Base-by-base conservation (phyloP, 2,797 vertebrate species). In the Hoplostethus atlanticus region DNA sequence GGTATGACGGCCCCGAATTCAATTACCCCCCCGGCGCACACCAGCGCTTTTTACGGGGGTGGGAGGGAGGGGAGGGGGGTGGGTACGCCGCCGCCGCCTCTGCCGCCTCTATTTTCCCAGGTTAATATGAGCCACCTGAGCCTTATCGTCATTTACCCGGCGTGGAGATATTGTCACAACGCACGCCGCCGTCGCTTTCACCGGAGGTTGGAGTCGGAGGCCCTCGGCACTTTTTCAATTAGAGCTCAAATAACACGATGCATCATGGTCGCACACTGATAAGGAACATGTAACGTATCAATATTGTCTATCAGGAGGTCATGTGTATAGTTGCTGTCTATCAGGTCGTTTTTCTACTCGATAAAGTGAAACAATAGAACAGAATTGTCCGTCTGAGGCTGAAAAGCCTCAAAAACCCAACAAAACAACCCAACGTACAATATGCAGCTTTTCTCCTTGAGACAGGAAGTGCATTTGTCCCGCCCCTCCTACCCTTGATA, bases 51-150 rank as follows among this genome's bases (percentile, higher is more conserved):
- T 21, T 21, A 21, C 21, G 21, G 21, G 21, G 21, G 21, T 21
- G 21, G 90, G 91, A 68, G 87, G 93, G 88, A 94, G 95, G 21
- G 21, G 21, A 1, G 21, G 21, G 21, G 21, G 21, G 21, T 1
- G 21, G 21, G 21, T 21, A 21, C 21, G 21, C 21, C 21, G 21
- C 21, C 21, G 21, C 21, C 21, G 21, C n/a, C n/a, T 95, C 93
- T 87, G 93, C 91, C 87, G 91, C 93, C 87, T 94, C 91, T 94
- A 95, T 97, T 95, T 96, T 96, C 95, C 90, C 96, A 97, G 96
- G 96, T 96, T 97, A 95, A 96, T 96, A 97, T 97, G 94, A 96
- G 95, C 95, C 97, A 99, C 96, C 97, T 98, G 97, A 98, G 96
- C 95, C 96, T 96, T 76, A 93, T 94, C 93, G 87, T 93, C 87